Conservation (phyloP, 2,797 vertebrate species). For the Sebastes steindachneri region DNA sequence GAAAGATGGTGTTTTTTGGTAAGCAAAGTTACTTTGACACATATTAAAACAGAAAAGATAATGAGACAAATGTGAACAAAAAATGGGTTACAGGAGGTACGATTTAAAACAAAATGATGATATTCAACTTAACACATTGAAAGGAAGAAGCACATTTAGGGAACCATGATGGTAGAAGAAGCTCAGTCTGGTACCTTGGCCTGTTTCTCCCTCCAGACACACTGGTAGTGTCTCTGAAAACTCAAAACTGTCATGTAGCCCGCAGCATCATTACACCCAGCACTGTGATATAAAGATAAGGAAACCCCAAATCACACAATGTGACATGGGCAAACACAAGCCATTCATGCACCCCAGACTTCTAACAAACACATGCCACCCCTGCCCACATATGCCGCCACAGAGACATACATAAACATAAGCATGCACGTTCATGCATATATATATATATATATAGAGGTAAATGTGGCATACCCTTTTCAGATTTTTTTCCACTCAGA, state of each 20-base stretch:
- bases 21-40: not conserved
- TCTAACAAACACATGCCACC: constrained; percentile 28
- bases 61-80: not conserved
- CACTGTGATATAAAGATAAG: constrained; percentile 33
- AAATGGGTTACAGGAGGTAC: not conserved
- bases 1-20: not conserved
- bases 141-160: constrained; percentile 4
- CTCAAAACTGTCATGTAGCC: constrained; percentile 47
- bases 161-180: constrained; percentile 39
- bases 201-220: constrained; percentile 40
- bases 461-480: constrained; percentile 79
- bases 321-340: constrained; percentile 25
- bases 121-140: not conserved
- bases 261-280: constrained; percentile 19
- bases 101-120: not conserved
- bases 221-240: not conserved
- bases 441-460: constrained; percentile 46
- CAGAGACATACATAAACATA: constrained; percentile 53
- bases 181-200: constrained; percentile 60
- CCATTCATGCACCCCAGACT: constrained; percentile 26
- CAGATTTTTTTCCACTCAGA: constrained; percentile 66
- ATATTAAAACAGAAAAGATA: not conserved
- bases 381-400: constrained; percentile 27
- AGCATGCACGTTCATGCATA: constrained; percentile 72
- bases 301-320: constrained; percentile 22